Percentiles rank a stretch among this genome's conserved stretches.
Conservation (phyloP, 1,140 invertebrate species). For the Centruroides sculpturatus region DNA sequence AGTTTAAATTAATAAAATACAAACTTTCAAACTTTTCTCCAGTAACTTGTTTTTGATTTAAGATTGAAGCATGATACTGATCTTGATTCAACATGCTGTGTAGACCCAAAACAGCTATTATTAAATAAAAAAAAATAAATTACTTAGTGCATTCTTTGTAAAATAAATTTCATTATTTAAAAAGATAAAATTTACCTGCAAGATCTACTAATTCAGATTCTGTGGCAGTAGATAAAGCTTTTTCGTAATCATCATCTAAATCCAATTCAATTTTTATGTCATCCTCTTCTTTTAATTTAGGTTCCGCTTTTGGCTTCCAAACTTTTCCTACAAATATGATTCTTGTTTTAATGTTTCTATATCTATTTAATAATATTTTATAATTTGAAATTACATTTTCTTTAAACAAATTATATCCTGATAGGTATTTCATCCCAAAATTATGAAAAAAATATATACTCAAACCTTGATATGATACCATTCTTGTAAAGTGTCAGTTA, state of each 20-base stretch:
- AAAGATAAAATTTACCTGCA: slow-evolving; percentile 49
- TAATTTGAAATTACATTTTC: too few species aligned
- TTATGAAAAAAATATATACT: too few species aligned
- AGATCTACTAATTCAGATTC: slow-evolving; percentile 99
- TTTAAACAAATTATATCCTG: too few species aligned
- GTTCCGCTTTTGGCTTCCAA: slow-evolving; percentile 66
- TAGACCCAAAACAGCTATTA: slow-evolving; percentile 87
- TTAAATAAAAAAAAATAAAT: slow-evolving; percentile 22
- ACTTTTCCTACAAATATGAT: slow-evolving; percentile 27
- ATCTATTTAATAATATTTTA: too few species aligned
- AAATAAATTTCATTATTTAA: background rate
- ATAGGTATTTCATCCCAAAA: too few species aligned
- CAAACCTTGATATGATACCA: too few species aligned
- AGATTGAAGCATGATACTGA: slow-evolving; percentile 91
- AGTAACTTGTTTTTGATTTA: slow-evolving; percentile 77
- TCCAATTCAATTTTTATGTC: slow-evolving; percentile 76
- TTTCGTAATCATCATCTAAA: slow-evolving; percentile 89
- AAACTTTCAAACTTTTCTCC: slow-evolving; percentile 25
- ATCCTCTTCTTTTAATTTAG: slow-evolving; percentile 46
- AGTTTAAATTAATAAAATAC: background rate
- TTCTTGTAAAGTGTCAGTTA: too few species aligned
- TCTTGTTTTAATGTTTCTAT: too few species aligned
- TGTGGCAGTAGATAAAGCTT: slow-evolving; percentile 71
- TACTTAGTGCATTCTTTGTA: background rate
- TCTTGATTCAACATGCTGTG: slow-evolving; percentile 99